Conservation (phyloP, 2,113 vertebrate genomes). For the Oostethus manadensis region DNA sequence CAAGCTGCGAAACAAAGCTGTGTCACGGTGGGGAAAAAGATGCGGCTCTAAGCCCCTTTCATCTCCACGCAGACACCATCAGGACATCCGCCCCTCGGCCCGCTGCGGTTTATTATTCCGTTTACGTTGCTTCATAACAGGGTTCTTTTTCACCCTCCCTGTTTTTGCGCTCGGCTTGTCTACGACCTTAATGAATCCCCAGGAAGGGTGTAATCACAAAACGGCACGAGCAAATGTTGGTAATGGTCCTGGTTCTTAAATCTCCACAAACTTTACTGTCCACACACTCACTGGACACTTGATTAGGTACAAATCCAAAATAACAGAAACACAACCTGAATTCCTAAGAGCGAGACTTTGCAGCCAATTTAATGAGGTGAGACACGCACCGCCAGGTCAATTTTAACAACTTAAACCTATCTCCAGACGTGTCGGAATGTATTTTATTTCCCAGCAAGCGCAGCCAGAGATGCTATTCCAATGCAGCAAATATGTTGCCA, state of each 20-base stretch:
- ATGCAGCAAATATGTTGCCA: slow-evolving; percentile 78
- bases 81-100: slow-evolving; percentile 34
- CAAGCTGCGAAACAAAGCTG: not conserved
- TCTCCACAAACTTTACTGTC: too few relatives aligned
- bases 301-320: too few relatives aligned
- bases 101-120: slow-evolving; percentile 39
- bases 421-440: slow-evolving; percentile 41
- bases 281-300: too few relatives aligned
- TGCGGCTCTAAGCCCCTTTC: too few relatives aligned
- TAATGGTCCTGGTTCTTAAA: too few relatives aligned
- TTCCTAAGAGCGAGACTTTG: not conserved
- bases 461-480: slow-evolving; percentile 71
- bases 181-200: slow-evolving; percentile 10
- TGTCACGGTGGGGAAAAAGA: not conserved
- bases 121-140: slow-evolving; percentile 39
- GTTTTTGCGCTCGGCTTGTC: slow-evolving; percentile 7
- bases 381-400: slow-evolving; percentile 26
- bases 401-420: slow-evolving; percentile 32
- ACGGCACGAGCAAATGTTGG: not conserved
- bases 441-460: slow-evolving; percentile 35
- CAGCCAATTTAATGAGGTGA: slow-evolving; percentile 12
- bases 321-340: too few relatives aligned
- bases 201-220: not conserved
- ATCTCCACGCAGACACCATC: slow-evolving; percentile 18
- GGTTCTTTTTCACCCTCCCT: slow-evolving; percentile 3